Evolutionary conservation across 1,140 invertebrate species (phyloP).

Genomic region (Bombyx mandarina): DNA sequence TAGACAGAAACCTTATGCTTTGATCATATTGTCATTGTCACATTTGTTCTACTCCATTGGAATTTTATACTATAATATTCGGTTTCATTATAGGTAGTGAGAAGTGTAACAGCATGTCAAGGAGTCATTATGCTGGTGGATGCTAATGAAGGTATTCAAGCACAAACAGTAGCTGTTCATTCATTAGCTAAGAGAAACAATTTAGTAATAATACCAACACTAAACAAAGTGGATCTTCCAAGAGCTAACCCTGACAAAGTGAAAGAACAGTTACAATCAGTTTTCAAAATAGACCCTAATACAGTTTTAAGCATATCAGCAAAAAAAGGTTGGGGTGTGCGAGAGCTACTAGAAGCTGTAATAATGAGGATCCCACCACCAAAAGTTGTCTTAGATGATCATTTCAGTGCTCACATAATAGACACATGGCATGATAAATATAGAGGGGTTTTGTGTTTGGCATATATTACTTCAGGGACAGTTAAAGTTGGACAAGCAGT

Average conservation of each 20-base stretch:
- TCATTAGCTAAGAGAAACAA: constrained; percentile 90
- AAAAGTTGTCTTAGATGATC: constrained; percentile 68
- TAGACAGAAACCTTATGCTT: too few relatives aligned
- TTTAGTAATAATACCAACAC: constrained; percentile 89
- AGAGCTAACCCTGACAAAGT: constrained; percentile 89
- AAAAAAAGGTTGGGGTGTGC: constrained; percentile 88
- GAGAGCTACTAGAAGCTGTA: constrained; percentile 82
- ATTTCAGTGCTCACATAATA: constrained; percentile 88
- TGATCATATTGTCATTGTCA: too few relatives aligned
- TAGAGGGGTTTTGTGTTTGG: constrained; percentile 85
- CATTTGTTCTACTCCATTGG: too few relatives aligned
- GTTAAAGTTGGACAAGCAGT: constrained; percentile 76
- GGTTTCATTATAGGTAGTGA: constrained; percentile 70
- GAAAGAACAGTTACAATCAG: constrained; percentile 81
- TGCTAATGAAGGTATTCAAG: constrained; percentile 97
- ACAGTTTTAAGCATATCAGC: constrained; percentile 84
- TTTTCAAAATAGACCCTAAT: constrained; percentile 87
- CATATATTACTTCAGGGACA: constrained; percentile 84
- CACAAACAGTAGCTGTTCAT: constrained; percentile 98
- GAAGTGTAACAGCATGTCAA: constrained; percentile 93
- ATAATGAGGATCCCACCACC: constrained; percentile 87
- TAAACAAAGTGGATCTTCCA: constrained; percentile 98
- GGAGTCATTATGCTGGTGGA: constrained; percentile 96
- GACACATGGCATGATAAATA: constrained; percentile 96
- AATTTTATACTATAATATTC: too few relatives aligned